A percentile compares a stretch with the other conserved stretches of the same genome.
Evolutionary conservation across 1,140 invertebrate genomes (phyloP).

Genomic region (Drosophila nikananu): DNA sequence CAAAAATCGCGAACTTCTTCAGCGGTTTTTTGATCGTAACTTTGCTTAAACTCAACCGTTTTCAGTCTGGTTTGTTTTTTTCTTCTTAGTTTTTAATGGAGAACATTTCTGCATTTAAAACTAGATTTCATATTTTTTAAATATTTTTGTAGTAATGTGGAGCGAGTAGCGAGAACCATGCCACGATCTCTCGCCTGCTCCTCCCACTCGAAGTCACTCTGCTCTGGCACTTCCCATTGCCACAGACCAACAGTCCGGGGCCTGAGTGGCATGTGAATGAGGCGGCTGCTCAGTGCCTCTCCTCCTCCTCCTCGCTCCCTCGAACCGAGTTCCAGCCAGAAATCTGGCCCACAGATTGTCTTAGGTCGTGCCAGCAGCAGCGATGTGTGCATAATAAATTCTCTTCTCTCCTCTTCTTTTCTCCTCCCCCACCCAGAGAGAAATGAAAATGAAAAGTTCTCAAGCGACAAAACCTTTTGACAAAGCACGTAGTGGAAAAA

Average conservation of each 20-base stretch:
- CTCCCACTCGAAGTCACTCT: slow-evolving; percentile 8
- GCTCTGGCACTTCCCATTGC: slow-evolving; percentile 14
- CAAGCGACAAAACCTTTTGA: slow-evolving; percentile 65
- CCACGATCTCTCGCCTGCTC: slow-evolving; percentile 16
- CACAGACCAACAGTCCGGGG: slow-evolving; percentile 2
- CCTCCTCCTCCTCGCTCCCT: not conserved
- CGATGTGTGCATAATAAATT: slow-evolving; percentile 71
- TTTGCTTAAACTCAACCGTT: too few relatives aligned
- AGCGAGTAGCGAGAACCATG: not conserved
- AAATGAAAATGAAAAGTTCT: slow-evolving; percentile 80
- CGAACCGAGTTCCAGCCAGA: slow-evolving; percentile 2
- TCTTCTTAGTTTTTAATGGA: too few relatives aligned
- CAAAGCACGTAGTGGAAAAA: slow-evolving; percentile 49
- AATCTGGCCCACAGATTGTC: slow-evolving; percentile 69
- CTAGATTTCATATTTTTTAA: too few relatives aligned
- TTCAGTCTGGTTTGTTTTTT: too few relatives aligned
- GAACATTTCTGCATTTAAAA: too few relatives aligned
- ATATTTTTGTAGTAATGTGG: too few relatives aligned
- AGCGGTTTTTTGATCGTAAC: too few relatives aligned
- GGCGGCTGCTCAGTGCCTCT: slow-evolving; percentile 7
- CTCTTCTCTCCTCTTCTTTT: not conserved
- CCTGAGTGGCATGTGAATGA: slow-evolving; percentile 77
- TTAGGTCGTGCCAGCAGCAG: slow-evolving; percentile 69
- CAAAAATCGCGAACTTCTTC: too few relatives aligned
- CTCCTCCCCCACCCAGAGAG: slow-evolving; percentile 13